Base-by-base conservation (phyloP, 2,888 invertebrate species). In the Synergus laeviventris region DNA sequence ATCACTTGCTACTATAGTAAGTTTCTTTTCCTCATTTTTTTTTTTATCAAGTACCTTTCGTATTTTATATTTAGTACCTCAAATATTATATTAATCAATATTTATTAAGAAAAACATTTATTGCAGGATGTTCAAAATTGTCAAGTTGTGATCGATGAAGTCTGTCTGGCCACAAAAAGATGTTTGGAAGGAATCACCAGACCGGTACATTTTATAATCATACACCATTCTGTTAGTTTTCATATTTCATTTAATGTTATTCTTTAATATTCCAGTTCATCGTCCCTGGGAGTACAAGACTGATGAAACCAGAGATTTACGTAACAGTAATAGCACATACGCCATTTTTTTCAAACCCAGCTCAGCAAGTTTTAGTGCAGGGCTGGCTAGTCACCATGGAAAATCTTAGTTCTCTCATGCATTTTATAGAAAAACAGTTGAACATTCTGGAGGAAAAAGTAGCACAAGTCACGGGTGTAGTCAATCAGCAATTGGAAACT, bases 271-370 rank as follows among this genome's bases (percentile, higher is more conserved):
- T 80, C 9, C 76, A 95, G 94, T 95, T 95, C 90, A 91, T 91
- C 74, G 92, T 95, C 82, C 95, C 95, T 83, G 95, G 95, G 61
- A 94, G 94, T 86, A 87, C 80, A 59, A 87, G 93, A 73, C 86
- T 93, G 74, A 94, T 95, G 89, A 91, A 92, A 80, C 96, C 96
- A 70, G 93, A 94, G 84, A 92, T 96, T 78, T 95, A 94, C 91
- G 92, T 95, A 70, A 95, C 95, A 81, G 94, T 96, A 84, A 94
- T 96, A 88, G 95, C 94, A 8, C 95, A 96, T 90, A 95, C 95
- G 16, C 95, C 96, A 74, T 95, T 95, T 90, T 93, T 95, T 84
- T 93, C 93, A 80, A 94, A 93, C 84, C 93, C 94, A 39, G 94
- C 94, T 31, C 95, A 95, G 88, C 94, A 95, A 92, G 95, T 95